Evolutionary conservation across 2,113 vertebrate genomes (phyloP), one percentile per base, ranked within the genome.

Genomic region (Sterna hirundo): DNA sequence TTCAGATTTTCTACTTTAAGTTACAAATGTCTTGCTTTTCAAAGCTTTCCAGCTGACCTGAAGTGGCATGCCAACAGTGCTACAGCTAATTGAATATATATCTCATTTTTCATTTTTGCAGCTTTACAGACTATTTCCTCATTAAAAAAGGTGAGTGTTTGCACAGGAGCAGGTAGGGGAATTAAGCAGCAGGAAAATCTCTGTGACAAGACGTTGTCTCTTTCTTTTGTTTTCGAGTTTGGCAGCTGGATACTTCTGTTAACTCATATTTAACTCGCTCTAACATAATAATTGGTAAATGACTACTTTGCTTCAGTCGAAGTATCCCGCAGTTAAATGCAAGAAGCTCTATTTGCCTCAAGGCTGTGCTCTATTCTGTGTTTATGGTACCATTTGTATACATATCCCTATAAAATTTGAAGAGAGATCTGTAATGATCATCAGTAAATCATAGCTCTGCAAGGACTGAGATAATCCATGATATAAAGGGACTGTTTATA

Each of bases 21-120:
- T 97, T 94, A 85, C 66, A 82, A 85, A 68, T 75, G 55, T 91
- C 87, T 68, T 89, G 94, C 65, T 97, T 97, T 97, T 54, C 60
- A 90, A 85, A 95, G 89, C 65, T 96, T 97, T 96, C 93, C 85
- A 95, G 92, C 68, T 97, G 65, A 90, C 83, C 85, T 96, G 90
- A 97, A 77, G 70, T 88, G 79, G 38, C 70, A 93, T 83, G 71
- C 86, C 93, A 88, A 94, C 87, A 71, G 68, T 80, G 68, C 64
- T 90, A 62, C 30, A 85, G 70, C 60, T 93, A 97, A 95, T 62
- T 95, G 93, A 96, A 95, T 93, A 57, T 91, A 85, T 93, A 85
- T 85, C 61, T 94, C 58, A 49, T 87, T 83, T 86, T 49, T 87
- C 51, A 77, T 77, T 77, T 68, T 92, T 95, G 30, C 36, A 62